A percentile compares a stretch with the other conserved stretches of the same genome.
phyloP scores from a whole-genome alignment of 2,113 vertebrate genomes.

The Myotis davidii region DNA sequence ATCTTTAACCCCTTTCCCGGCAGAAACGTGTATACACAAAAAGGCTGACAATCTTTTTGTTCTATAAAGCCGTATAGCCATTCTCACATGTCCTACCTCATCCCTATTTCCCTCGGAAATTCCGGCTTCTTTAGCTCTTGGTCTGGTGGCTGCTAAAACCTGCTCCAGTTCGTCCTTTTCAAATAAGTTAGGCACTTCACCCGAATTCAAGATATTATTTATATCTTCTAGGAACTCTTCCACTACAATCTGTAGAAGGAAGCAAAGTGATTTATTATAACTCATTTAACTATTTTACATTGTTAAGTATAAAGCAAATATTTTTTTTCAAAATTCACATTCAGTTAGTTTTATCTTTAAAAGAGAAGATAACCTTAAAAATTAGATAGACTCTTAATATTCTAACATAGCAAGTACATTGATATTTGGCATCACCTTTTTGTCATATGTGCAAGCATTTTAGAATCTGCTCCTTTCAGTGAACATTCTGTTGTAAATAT shows the following conservation, averaged over 20 bases:
- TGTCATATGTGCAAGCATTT: not conserved
- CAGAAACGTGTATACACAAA: no score
- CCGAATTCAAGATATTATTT: constrained; percentile 92
- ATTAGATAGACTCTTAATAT: not conserved
- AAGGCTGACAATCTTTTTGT: not conserved
- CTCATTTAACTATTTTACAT: not conserved
- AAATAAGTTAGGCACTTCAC: constrained; percentile 91
- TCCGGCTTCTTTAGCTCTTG: constrained; percentile 89
- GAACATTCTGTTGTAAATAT: not conserved
- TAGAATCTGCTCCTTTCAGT: not conserved
- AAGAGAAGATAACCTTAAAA: not conserved
- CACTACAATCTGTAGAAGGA: constrained; percentile 85
- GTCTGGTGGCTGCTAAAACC: constrained; percentile 87
- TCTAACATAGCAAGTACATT: not conserved
- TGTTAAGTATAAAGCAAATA: not conserved
- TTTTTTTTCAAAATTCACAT: not conserved
- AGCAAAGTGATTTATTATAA: not conserved
- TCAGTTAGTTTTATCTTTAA: constrained; percentile 6
- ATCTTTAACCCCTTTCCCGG: no score
- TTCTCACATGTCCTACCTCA: constrained; percentile 84
- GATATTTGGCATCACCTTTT: not conserved
- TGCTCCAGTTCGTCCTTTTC: constrained; percentile 91
- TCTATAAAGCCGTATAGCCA: not conserved
- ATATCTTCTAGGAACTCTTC: constrained; percentile 91
- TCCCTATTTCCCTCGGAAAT: constrained; percentile 90